phyloP scores from a whole-genome alignment of 2,888 invertebrate genomes.

The Schrankia costaestrigalis region DNA sequence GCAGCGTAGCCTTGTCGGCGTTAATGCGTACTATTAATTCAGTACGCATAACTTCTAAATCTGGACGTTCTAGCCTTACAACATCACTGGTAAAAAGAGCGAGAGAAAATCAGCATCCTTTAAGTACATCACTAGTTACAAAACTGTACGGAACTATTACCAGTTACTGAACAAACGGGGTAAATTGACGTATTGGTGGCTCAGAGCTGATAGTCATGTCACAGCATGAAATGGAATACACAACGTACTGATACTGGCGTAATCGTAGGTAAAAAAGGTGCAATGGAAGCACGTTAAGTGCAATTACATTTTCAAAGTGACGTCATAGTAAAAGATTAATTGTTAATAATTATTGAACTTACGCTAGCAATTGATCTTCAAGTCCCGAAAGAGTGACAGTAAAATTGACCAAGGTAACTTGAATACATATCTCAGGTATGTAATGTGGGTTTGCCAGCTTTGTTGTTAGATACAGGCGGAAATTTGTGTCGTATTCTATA shows the following conservation, averaged over 20 bases:
- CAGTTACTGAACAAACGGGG: too few species aligned
- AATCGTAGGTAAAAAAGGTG: too few species aligned
- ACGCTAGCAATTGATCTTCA: conserved; percentile 95
- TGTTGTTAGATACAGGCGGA: conserved; percentile 94
- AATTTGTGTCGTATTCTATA: conserved; percentile 93
- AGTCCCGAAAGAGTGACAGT: conserved; percentile 94
- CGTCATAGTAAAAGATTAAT: too few species aligned
- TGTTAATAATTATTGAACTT: conserved; percentile 53
- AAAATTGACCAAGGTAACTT: conserved; percentile 96
- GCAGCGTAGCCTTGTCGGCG: conserved; percentile 89
- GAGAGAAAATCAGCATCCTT: too few species aligned
- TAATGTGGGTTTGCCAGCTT: conserved; percentile 96
- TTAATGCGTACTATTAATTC: conserved; percentile 93
- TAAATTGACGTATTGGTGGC: too few species aligned
- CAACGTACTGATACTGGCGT: too few species aligned
- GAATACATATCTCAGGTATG: conserved; percentile 94
- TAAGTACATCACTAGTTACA: too few species aligned
- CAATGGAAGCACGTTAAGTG: not conserved
- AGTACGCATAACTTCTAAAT: conserved; percentile 89
- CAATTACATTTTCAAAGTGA: too few species aligned
- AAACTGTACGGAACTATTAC: too few species aligned
- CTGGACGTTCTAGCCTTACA: conserved; percentile 94
- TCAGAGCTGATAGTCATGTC: too few species aligned
- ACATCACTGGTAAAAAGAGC: conserved; percentile 84
- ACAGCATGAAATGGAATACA: too few species aligned